Evolutionary conservation across 2,113 vertebrate species (phyloP).

Genomic region (Chloropsis hardwickii): DNA sequence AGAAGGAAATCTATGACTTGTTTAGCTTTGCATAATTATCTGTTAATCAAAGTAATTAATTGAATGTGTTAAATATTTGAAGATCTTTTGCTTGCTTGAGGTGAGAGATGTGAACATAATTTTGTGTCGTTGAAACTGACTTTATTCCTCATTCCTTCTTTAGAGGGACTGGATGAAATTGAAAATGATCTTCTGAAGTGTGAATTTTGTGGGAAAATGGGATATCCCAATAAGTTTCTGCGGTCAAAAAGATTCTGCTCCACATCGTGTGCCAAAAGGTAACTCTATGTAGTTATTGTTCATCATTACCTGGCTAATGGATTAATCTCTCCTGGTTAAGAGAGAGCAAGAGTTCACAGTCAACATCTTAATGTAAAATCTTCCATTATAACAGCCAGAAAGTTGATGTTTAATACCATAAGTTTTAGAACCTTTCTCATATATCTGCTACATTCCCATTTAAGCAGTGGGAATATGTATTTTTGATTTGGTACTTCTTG

Average conservation of each 20-base stretch:
- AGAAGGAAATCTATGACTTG: neutral
- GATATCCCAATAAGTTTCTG: conserved; percentile 89
- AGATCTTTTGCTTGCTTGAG: neutral
- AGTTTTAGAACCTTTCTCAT: neutral
- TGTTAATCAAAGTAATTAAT: neutral
- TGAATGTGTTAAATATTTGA: neutral
- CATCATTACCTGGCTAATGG: neutral
- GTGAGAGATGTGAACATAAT: neutral
- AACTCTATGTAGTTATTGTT: neutral
- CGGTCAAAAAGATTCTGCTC: conserved; percentile 96
- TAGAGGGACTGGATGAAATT: conserved; percentile 82
- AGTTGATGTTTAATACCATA: neutral
- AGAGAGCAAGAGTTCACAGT: neutral
- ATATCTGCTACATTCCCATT: neutral
- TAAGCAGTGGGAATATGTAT: neutral
- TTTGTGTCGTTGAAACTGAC: neutral
- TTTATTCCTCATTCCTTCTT: conserved; percentile 25
- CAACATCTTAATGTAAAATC: neutral
- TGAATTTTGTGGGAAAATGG: conserved; percentile 95
- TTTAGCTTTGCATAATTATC: neutral
- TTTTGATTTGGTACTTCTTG: neutral
- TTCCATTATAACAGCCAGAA: neutral
- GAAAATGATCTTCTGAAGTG: conserved; percentile 89
- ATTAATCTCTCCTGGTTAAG: neutral
- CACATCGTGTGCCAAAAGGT: conserved; percentile 95